Conservation (phyloP, 2,888 invertebrate species). For the Zeuzera pyrina region DNA sequence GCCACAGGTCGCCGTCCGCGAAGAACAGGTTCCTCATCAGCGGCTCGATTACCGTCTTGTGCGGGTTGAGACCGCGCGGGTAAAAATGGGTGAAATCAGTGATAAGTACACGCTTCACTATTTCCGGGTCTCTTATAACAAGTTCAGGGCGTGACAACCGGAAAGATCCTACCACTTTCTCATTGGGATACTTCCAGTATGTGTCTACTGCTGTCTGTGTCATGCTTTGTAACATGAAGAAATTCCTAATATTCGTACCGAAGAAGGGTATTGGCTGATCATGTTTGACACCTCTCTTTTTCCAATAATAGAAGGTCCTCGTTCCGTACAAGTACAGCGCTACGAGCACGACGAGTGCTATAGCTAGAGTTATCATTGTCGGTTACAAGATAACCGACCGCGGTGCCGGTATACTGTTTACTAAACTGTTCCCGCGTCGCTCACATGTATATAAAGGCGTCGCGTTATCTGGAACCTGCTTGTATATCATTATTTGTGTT, state of each 20-base stretch:
- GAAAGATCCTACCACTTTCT: conserved; percentile 37
- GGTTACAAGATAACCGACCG: background rate
- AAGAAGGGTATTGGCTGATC: conserved; percentile 30
- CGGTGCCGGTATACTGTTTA: too few relatives aligned
- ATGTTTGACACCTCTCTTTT: conserved; percentile 31
- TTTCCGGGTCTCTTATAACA: conserved; percentile 35
- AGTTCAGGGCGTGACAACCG: conserved; percentile 29
- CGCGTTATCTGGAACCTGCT: too few relatives aligned
- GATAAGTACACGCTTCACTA: conserved; percentile 29
- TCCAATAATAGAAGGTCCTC: conserved; percentile 35
- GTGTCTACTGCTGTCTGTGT: conserved; percentile 27
- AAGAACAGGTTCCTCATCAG: conserved; percentile 40
- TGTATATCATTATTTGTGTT: too few relatives aligned
- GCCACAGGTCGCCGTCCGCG: conserved; percentile 47
- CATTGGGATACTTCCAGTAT: conserved; percentile 38
- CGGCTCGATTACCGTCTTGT: conserved; percentile 33
- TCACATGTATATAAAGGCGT: too few relatives aligned
- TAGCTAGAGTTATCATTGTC: conserved; percentile 5
- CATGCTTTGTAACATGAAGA: conserved; percentile 25
- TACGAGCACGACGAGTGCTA: conserved; percentile 14
- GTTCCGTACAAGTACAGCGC: conserved; percentile 33
- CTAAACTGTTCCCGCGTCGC: too few relatives aligned
- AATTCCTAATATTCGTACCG: conserved; percentile 26
- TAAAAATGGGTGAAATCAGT: conserved; percentile 35
- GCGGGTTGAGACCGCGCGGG: conserved; percentile 29